Conservation (phyloP, 2,797 vertebrate species). For the Rhadinocentrus ornatus region DNA sequence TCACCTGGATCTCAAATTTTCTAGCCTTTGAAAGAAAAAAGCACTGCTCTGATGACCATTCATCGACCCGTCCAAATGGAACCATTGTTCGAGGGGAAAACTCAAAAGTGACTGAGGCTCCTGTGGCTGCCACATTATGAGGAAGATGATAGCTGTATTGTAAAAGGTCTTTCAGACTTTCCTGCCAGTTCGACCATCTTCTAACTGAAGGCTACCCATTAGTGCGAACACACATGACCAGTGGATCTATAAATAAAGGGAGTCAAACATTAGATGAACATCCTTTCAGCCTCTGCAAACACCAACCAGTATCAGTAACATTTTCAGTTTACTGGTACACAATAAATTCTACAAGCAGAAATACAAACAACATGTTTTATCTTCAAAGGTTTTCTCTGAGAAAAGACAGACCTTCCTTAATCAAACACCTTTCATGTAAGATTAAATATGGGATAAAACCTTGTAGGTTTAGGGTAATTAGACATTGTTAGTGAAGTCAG, state of each 20-base stretch:
- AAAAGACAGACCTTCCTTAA: too few relatives aligned
- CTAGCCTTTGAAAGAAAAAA: constrained; percentile 7
- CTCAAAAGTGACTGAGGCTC: constrained; percentile 28
- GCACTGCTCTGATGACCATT: constrained; percentile 16
- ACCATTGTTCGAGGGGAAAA: constrained; percentile 44
- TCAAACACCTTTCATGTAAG: too few relatives aligned
- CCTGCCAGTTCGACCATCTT: constrained; percentile 39
- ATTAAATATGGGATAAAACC: too few relatives aligned
- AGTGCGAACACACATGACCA: constrained; percentile 39
- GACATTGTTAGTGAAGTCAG: background rate
- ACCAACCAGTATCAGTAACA: constrained; percentile 23
- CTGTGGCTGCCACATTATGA: constrained; percentile 37
- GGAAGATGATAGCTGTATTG: constrained; percentile 49
- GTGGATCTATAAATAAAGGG: constrained; percentile 58
- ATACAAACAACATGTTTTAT: constrained; percentile 23
- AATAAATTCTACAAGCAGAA: constrained; percentile 12
- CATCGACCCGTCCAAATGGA: constrained; percentile 63
- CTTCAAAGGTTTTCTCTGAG: too few relatives aligned
- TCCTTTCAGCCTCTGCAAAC: constrained; percentile 24
- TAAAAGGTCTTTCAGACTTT: constrained; percentile 40
- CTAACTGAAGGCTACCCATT: constrained; percentile 44
- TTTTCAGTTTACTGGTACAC: constrained; percentile 12
- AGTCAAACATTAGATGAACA: constrained; percentile 24
- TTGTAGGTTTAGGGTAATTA: background rate
- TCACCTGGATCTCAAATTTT: constrained; percentile 30